phyloP scores from a whole-genome alignment of 2,113 vertebrate genomes.

The Saccopteryx leptura region DNA sequence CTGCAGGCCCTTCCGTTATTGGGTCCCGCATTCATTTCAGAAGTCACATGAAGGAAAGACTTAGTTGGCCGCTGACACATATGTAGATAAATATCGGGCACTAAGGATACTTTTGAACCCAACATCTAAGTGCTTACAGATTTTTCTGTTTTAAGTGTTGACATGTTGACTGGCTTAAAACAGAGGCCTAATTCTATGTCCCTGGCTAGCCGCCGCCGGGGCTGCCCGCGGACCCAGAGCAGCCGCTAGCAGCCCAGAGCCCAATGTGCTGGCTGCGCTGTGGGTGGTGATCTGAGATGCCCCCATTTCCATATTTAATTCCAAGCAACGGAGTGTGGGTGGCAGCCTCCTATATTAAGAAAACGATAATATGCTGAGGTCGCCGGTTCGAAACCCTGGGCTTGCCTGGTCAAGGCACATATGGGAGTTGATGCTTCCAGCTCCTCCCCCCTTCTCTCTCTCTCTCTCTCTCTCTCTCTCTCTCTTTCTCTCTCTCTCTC shows the following conservation, averaged over 20 bases:
- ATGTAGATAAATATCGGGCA: neutral
- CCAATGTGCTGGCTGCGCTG: neutral
- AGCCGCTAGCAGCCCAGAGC: neutral
- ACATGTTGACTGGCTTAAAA: conserved; percentile 70
- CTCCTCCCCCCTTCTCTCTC: no score
- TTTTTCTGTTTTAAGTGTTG: conserved; percentile 12
- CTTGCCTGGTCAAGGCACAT: no score
- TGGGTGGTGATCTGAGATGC: conserved; percentile 45
- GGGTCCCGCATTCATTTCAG: neutral
- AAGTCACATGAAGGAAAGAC: neutral
- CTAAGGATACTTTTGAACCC: conserved; percentile 59
- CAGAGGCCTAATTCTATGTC: conserved; percentile 45
- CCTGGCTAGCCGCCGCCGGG: neutral
- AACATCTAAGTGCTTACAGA: conserved; percentile 64
- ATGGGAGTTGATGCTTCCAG: no score
- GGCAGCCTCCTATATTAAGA: conserved; percentile 71
- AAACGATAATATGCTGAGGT: conserved; percentile 68
- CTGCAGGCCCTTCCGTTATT: neutral
- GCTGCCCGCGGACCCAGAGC: neutral
- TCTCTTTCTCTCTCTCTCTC: no score
- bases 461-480: no score
- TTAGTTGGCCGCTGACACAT: neutral
- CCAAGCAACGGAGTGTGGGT: conserved; percentile 59
- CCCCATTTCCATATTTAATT: conserved; percentile 80
- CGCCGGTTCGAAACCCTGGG: no score